Evolutionary conservation across 1,140 invertebrate genomes (phyloP).

Genomic region (Olivierus martensii): DNA sequence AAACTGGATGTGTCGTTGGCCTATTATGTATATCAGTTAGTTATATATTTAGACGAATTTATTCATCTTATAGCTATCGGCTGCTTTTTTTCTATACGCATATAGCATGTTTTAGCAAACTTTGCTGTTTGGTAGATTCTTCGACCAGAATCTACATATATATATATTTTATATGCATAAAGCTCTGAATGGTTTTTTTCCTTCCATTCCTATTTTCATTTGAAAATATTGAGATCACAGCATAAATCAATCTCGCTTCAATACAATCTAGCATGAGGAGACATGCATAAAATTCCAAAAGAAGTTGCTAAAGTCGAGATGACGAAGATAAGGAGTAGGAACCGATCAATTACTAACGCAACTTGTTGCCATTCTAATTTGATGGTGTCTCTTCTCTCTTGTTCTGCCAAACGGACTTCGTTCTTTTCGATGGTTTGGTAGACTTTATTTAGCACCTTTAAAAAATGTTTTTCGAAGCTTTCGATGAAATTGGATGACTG

Average conservation of each 20-base stretch:
- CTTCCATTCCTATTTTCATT: too few relatives aligned
- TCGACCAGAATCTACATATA: too few relatives aligned
- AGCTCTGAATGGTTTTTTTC: too few relatives aligned
- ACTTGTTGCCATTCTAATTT: conserved; percentile 40
- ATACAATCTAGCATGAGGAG: conserved; percentile 30
- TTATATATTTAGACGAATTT: too few relatives aligned
- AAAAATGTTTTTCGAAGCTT: conserved; percentile 24
- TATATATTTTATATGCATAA: too few relatives aligned
- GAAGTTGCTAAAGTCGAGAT: conserved; percentile 32
- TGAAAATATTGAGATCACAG: too few relatives aligned
- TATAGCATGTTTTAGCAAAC: too few relatives aligned
- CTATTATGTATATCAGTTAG: too few relatives aligned
- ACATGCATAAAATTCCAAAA: conserved; percentile 34
- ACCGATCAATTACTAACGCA: conserved; percentile 40
- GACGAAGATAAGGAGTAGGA: conserved; percentile 44
- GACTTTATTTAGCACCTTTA: conserved; percentile 29
- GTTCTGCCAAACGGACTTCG: conserved; percentile 38
- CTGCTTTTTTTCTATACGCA: too few relatives aligned
- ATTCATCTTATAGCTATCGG: too few relatives aligned
- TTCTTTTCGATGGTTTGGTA: conserved; percentile 30
- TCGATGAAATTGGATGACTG: conserved; percentile 14
- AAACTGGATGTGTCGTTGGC: too few relatives aligned
- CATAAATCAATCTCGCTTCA: not conserved
- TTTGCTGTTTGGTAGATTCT: too few relatives aligned
- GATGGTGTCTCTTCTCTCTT: conserved; percentile 39